Base-by-base conservation (phyloP, 1,140 invertebrate species). In the Brachionus asplanchnoidis region DNA sequence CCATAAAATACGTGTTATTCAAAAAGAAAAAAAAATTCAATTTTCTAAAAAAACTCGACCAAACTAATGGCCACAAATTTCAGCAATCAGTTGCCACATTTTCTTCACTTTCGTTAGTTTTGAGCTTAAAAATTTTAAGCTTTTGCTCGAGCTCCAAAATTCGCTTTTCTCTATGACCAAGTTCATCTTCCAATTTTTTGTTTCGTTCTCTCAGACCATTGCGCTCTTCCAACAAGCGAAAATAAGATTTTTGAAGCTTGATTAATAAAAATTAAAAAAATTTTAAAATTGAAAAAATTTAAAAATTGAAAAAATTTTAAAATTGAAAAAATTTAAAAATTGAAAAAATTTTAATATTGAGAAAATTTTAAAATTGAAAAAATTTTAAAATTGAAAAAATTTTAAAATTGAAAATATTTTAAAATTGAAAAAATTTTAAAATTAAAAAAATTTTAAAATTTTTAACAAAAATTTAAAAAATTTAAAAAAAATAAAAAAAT, bases 191-290 rank as follows among this genome's bases (percentile, higher is more conserved):
- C 8, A 82, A 56, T 17, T 82, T 60, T 68, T 82, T 82, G 79
- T 82, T 82, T 32, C 79, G 23, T 42, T 82, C 79, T 65, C 60
- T 82, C 3, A 82, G 12, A 28, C 40, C 23, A 20, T 82, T 82
- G 7, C 65, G 36, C n/a, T 82, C 79, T 68, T 82, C 79, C 17
- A 82, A 28, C 53, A 82, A 68, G 42, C 79, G 53, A 17, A 82
- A 82, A 36, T 82, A 82, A 5, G 79, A 82, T 46, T 82, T 82
- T 82, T 82, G 79, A 3, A 82, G 9, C 79, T 82, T 11, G 40
- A 78, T 20, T 46, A 32, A 42, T 7, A 46, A 82, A 82, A 82
- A 40, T n/a, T 44, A 14, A 65, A 44, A 44, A 75, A 75, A 17
- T 73, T 73, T 44, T 42, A 14, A 42, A 42, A 11, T 7, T 44